phyloP scores from a whole-genome alignment of 2,797 vertebrate genomes.

The Centropyge bicolor region DNA sequence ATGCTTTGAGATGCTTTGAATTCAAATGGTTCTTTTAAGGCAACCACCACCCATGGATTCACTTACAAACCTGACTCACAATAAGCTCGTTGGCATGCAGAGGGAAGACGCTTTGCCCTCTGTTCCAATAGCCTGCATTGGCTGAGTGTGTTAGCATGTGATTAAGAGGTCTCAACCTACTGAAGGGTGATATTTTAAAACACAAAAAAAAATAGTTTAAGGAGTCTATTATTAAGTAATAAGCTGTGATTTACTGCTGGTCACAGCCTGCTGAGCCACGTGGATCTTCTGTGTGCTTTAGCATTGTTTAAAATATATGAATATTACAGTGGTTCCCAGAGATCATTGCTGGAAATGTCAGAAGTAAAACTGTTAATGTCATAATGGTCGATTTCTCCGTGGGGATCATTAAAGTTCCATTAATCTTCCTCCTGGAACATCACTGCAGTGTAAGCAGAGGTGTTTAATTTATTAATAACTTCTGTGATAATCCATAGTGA shows the following conservation, averaged over 20 bases:
- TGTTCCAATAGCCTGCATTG: constrained; percentile 42
- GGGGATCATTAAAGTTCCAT: constrained; percentile 65
- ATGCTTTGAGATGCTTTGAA: constrained; percentile 62
- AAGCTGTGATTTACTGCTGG: constrained; percentile 34
- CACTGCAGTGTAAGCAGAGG: constrained; percentile 36
- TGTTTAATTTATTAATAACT: constrained; percentile 53
- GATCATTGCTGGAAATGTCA: constrained; percentile 61
- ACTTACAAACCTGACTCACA: constrained; percentile 61
- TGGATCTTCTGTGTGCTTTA: constrained; percentile 18
- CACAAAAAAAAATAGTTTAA: constrained; percentile 45
- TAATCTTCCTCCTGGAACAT: constrained; percentile 41
- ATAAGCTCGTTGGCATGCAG: constrained; percentile 69
- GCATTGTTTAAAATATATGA: constrained; percentile 29
- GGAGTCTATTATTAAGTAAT: constrained; percentile 56
- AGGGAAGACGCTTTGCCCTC: constrained; percentile 23
- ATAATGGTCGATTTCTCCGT: constrained; percentile 44
- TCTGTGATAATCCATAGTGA: constrained; percentile 58
- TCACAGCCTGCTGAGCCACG: background rate
- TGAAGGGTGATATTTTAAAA: constrained; percentile 44
- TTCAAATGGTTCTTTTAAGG: constrained; percentile 64
- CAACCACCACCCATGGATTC: constrained; percentile 61
- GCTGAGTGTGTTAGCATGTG: constrained; percentile 49
- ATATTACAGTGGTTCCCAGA: constrained; percentile 17
- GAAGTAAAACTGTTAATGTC: constrained; percentile 65
- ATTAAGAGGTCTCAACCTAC: constrained; percentile 64